Evolutionary conservation across 2,113 vertebrate genomes (phyloP).

Genomic region (Myiozetetes cayanensis): DNA sequence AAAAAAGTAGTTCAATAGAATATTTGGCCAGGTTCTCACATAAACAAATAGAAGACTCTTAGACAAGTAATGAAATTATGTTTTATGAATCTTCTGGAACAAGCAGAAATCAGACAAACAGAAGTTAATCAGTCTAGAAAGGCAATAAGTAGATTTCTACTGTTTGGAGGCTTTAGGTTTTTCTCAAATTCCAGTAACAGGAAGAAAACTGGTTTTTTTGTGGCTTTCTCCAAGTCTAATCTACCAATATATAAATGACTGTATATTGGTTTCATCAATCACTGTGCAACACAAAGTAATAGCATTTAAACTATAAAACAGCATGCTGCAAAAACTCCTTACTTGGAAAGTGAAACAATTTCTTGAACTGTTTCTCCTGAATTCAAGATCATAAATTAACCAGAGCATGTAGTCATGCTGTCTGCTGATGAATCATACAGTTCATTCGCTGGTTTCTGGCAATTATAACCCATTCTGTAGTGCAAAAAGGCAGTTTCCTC

Average conservation of each 20-base stretch:
- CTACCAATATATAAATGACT: not conserved
- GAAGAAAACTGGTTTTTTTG: not conserved
- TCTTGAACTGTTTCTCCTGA: conserved; percentile 46
- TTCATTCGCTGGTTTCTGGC: conserved; percentile 71
- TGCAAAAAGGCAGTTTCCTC: conserved; percentile 58
- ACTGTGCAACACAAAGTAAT: not conserved
- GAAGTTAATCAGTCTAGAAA: not conserved
- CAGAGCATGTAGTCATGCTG: conserved; percentile 67
- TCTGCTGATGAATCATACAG: conserved; percentile 71
- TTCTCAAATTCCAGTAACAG: not conserved
- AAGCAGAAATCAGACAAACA: not conserved
- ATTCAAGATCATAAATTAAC: conserved; percentile 71
- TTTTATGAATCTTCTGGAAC: conserved; percentile 22
- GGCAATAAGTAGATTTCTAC: not conserved
- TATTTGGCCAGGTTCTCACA: not conserved
- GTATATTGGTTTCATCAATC: not conserved
- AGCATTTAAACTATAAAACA: not conserved
- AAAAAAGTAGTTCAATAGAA: conserved; percentile 14
- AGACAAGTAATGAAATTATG: not conserved
- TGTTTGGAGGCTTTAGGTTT: not conserved
- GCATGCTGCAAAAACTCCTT: not conserved
- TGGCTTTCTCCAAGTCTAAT: not conserved
- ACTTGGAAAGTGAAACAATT: not conserved
- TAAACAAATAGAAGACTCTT: not conserved
- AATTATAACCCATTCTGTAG: conserved; percentile 70